Evolutionary conservation across 2,113 vertebrate genomes (phyloP), one percentile per base, ranked within the genome.

Genomic region (Eidolon helvum): DNA sequence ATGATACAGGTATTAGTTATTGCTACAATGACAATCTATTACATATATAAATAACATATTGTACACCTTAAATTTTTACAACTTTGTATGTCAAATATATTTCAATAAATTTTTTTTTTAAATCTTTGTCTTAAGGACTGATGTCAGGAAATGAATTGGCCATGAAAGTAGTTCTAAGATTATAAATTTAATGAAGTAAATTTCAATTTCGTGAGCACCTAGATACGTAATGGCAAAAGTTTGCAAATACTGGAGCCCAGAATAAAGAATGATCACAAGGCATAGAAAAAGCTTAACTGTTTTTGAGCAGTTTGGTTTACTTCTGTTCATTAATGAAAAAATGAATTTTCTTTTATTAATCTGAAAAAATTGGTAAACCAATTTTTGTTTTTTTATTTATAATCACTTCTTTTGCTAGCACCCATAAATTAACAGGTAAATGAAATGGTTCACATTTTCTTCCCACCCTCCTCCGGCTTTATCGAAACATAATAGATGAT

Each of bases 361-460:
- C 10, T 92, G 40, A 53, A 90, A 90, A 50, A 94, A 63, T 10
- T n/a, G 69, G 2, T 57, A 93, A 91, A n/a, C 16, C 18, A 75
- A 53, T 68, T 91, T 80, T 80, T 2, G 45, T 10, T 45, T 45
- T 24, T 89, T 97, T 57, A 80, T 65, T 24, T 22, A 53, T 19
- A 38, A 57, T 68, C 48, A 43, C 30, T 55, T 87, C 83, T 87
- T 87, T 88, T 87, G n/a, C 40, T 65, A 93, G 55, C 3, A 45
- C 2, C 7, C 59, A 65, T 35, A 88, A 83, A 57, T 68, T 12
- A 80, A 61, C 11, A 77, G 55, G 30, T 59, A 66, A 72, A 82
- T 92, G 0, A 88, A 86, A 80, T 63, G 21, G 7, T n/a, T 97
- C 59, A 80, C 14, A 57, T 89, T 95, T 97, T 57, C 48, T 48